Evolutionary conservation across 2,797 vertebrate genomes (phyloP).

Genomic region (Coregonus ussuriensis): DNA sequence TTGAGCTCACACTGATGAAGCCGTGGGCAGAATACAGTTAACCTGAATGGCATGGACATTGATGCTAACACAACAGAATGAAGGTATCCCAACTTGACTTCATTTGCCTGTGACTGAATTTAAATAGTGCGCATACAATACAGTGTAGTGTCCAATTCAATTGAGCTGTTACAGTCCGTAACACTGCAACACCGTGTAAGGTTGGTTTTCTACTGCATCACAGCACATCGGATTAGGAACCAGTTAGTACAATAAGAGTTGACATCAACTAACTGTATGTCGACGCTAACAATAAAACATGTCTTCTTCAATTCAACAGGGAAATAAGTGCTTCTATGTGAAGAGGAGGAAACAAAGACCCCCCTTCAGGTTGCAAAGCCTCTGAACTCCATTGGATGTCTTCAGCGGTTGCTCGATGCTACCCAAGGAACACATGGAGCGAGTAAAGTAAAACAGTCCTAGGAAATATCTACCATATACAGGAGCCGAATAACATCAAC

Average conservation of each 20-base stretch:
- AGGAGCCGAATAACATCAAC: neutral
- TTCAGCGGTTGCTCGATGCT: conserved; percentile 8
- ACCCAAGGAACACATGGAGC: too few relatives aligned
- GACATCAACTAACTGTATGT: neutral
- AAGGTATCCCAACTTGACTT: neutral
- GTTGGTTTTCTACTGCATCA: too few relatives aligned
- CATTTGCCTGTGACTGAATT: neutral
- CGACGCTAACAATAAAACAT: neutral
- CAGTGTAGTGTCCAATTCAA: conserved; percentile 2
- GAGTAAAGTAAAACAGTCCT: neutral
- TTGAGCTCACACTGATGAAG: conserved; percentile 18
- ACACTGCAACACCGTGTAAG: neutral
- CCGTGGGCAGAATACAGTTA: conserved; percentile 15
- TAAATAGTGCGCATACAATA: neutral
- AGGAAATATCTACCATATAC: conserved; percentile 10
- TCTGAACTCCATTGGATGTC: conserved; percentile 23
- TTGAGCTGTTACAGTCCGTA: conserved; percentile 26
- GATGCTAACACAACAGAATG: neutral
- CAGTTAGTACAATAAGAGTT: neutral
- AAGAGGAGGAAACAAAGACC: conserved; percentile 30
- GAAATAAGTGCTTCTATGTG: neutral
- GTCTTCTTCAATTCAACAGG: neutral
- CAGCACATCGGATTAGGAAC: too few relatives aligned
- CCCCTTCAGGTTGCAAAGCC: conserved; percentile 5
- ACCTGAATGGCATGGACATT: conserved; percentile 17